Conservation (phyloP, 2,888 invertebrate genomes). For the Lydus trimaculatus region DNA sequence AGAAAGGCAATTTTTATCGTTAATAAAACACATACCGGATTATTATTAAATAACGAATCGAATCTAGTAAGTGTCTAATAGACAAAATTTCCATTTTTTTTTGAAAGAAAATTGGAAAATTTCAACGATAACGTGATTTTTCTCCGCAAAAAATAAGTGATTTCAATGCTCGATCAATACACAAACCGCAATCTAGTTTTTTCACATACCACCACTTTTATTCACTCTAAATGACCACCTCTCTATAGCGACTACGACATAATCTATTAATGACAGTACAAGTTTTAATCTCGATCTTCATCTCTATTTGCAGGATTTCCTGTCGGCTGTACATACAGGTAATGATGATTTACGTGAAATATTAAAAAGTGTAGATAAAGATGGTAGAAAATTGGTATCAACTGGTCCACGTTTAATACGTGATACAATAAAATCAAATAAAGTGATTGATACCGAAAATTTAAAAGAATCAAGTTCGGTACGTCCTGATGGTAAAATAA, state of each 20-base stretch:
- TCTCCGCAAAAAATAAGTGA: neutral
- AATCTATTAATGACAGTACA: too few relatives aligned
- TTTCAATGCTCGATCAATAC: neutral
- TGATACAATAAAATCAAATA: slow-evolving; percentile 78
- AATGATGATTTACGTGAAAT: slow-evolving; percentile 75
- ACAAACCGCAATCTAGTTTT: neutral
- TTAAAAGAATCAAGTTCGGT: slow-evolving; percentile 78
- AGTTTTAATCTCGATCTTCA: too few relatives aligned
- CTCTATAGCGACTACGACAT: too few relatives aligned
- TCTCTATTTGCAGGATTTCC: slow-evolving; percentile 69
- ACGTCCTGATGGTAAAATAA: slow-evolving; percentile 82
- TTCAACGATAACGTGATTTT: neutral
- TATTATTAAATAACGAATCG: neutral
- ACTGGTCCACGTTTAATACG: slow-evolving; percentile 76
- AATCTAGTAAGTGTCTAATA: neutral
- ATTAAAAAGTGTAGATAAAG: slow-evolving; percentile 63
- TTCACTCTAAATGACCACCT: neutral
- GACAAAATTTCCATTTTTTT: neutral
- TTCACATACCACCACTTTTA: too few relatives aligned
- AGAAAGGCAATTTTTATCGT: neutral
- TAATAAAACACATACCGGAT: neutral
- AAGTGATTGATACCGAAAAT: slow-evolving; percentile 87
- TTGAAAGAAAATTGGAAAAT: neutral
- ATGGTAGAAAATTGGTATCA: slow-evolving; percentile 68
- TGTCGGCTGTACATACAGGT: slow-evolving; percentile 73